Percentiles rank a stretch among this genome's conserved stretches.
phyloP scores from a whole-genome alignment of 2,888 invertebrate genomes.

The Rhorus exstirpatorius region DNA sequence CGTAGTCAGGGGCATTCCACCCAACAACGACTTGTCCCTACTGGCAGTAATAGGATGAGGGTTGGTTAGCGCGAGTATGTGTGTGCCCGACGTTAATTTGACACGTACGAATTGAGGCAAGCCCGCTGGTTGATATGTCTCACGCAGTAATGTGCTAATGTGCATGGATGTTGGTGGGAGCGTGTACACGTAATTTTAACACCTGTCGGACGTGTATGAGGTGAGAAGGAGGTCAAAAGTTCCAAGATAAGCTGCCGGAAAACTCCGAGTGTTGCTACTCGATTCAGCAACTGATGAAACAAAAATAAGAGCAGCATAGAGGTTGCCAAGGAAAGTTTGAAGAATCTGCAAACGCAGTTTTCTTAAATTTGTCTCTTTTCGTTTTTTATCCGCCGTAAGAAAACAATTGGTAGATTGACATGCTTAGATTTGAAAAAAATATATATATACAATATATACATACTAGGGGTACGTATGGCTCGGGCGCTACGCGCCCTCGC shows the following conservation, averaged over 20 bases:
- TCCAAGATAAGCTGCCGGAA: constrained; percentile 4
- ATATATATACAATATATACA: too few species aligned
- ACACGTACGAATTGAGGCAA: constrained; percentile 67
- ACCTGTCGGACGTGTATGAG: constrained; percentile 63
- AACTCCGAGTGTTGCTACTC: background rate
- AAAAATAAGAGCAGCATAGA: too few species aligned
- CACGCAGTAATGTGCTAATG: constrained; percentile 24
- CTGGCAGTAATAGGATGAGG: constrained; percentile 60
- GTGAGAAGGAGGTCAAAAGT: constrained; percentile 21
- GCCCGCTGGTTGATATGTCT: constrained; percentile 48
- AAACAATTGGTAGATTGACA: too few species aligned
- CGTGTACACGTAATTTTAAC: constrained; percentile 68
- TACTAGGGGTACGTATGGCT: too few species aligned
- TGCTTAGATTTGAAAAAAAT: too few species aligned
- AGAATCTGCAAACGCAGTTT: constrained; percentile 7
- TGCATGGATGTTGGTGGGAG: constrained; percentile 28
- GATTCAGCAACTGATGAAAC: background rate
- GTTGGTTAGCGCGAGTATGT: constrained; percentile 71
- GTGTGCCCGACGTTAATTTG: constrained; percentile 72
- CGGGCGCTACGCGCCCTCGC: too few species aligned
- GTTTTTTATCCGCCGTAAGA: too few species aligned
- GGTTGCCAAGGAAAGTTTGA: constrained; percentile 14
- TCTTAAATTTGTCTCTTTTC: too few species aligned
- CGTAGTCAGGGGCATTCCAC: constrained; percentile 27
- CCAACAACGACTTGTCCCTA: constrained; percentile 44